These are phyloP conservation scores for Ladona fulva DNA, from an alignment of 1,140 invertebrate genomes.

Conservation along the genomic window DNA sequence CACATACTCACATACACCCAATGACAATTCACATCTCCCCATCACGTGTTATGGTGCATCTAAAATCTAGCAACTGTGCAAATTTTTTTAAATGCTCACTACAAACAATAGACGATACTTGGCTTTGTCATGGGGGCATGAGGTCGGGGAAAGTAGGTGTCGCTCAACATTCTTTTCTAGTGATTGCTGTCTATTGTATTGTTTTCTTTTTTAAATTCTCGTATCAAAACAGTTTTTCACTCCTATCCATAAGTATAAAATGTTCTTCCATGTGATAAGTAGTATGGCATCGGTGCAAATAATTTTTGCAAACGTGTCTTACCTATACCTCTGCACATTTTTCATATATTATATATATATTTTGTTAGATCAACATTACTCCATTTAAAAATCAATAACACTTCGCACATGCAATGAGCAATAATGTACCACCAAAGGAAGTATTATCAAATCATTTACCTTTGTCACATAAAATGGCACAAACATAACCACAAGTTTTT, in stretches of 20 bases:
- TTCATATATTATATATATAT: background rate
- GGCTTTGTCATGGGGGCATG: background rate
- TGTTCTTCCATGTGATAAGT: constrained; percentile 5
- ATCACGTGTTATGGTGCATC: background rate
- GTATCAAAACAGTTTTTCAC: constrained; percentile 10
- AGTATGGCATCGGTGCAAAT: constrained; percentile 4
- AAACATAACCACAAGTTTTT: background rate
- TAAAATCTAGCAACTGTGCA: constrained; percentile 5
- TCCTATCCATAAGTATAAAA: constrained; percentile 3
- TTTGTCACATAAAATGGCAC: constrained; percentile 6
- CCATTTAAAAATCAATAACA: constrained; percentile 4
- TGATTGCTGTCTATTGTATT: background rate
- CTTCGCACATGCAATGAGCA: constrained; percentile 3
- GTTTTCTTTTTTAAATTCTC: constrained; percentile 10
- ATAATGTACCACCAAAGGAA: background rate
- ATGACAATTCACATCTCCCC: background rate
- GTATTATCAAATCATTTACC: background rate
- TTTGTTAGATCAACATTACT: background rate
- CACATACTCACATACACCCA: background rate
- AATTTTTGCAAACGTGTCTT: constrained; percentile 6
- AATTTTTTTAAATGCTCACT: background rate
- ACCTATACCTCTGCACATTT: background rate
- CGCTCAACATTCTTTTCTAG: background rate
- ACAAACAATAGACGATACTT: constrained; percentile 1
- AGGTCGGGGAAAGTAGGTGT: background rate